Evolutionary conservation across 2,797 vertebrate genomes (phyloP), one percentile per base, ranked within the genome.

Genomic region (Benthosema pterotum): DNA sequence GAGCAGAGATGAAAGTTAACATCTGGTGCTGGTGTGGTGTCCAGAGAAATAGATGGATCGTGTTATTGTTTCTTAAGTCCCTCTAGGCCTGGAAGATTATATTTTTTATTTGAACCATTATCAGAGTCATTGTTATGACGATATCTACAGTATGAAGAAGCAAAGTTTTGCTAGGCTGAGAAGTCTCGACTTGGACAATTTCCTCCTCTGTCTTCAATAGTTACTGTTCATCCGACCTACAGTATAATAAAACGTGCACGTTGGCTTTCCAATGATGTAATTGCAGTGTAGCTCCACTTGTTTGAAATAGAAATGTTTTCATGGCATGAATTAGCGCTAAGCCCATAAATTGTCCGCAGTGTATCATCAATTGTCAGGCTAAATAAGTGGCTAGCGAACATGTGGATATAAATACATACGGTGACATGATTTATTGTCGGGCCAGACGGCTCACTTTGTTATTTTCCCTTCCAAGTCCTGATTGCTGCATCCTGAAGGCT

Each of bases 401-500:
- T 75, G 73, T 60, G 78, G 72, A 76, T 83, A 87, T 86, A 89
- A 90, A 90, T 88, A 91, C 79, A 85, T 75, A 83, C 74, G 72
- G 73, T 59, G 73, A 84, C 86, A 78, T 89, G 88, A 93, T 92
- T 89, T 88, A 89, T 88, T 55, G 84, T 75, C n/a, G 59, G 65
- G 74, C 67, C 77, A 22, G 57, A 62, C 70, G 3, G 77, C 80
- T 84, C 63, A 75, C 75, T 88, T 87, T 89, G 88, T 87, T 90
- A 86, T 92, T 88, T 88, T 90, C 84, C 32, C 70, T 73, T 89
- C 71, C 78, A 80, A 89, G 82, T 80, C 74, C 75, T 91, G 91
- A 92, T 88, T 90, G 85, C 90, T 85, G 89, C 83, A 88, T 91
- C 90, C 89, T 87, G 88, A 90, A 88, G 87, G 87, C 79, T 91